A percentile compares a stretch with the other conserved stretches of the same genome.
Evolutionary conservation across 2,113 vertebrate species (phyloP).

Genomic region (Trichechus manatus): DNA sequence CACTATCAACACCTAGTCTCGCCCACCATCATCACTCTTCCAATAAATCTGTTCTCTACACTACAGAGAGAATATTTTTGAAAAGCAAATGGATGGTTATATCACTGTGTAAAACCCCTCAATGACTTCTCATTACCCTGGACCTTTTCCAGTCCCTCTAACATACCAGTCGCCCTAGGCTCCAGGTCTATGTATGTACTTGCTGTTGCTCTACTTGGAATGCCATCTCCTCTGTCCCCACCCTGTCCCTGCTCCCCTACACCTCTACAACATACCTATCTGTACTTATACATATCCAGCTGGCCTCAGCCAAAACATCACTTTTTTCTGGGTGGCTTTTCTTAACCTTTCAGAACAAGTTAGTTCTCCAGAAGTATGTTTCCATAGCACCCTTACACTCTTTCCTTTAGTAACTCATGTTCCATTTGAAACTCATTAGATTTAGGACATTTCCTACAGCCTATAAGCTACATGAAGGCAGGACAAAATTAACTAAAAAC

Average conservation of each 20-base stretch:
- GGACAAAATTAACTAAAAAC: background rate
- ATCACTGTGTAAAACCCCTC: background rate
- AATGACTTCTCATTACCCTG: background rate
- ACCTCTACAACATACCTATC: background rate
- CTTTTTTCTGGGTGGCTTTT: background rate
- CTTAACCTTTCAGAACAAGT: background rate
- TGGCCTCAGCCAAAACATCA: background rate
- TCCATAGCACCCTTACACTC: background rate
- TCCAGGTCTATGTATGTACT: background rate
- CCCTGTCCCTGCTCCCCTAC: background rate
- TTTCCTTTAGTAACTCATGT: background rate
- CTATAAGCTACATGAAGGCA: background rate
- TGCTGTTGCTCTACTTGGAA: background rate
- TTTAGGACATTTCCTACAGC: background rate
- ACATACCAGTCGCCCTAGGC: background rate
- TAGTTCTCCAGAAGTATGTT: background rate
- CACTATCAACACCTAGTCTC: background rate
- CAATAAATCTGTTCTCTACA: background rate
- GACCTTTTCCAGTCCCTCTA: background rate
- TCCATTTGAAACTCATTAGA: background rate
- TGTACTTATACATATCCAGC: background rate
- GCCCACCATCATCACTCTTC: background rate
- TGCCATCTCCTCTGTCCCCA: background rate
- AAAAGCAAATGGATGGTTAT: background rate
- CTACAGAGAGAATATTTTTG: background rate